phyloP scores from a whole-genome alignment of 2,888 invertebrate species.

The Drosophila pegasa region DNA sequence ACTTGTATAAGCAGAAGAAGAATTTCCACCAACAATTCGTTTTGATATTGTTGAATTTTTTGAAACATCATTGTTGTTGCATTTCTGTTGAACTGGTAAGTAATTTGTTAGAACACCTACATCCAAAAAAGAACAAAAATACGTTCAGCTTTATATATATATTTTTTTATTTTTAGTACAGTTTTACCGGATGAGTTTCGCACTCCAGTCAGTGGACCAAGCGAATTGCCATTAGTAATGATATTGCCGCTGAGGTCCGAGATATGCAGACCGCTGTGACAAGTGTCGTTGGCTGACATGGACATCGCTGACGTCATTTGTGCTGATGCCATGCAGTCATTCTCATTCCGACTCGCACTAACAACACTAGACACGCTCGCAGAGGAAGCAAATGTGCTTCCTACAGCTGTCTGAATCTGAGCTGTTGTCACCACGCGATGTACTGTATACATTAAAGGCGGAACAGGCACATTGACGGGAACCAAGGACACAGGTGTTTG shows the following conservation, averaged over 20 bases:
- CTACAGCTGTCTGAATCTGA: constrained; percentile 84
- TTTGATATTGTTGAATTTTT: constrained; percentile 80
- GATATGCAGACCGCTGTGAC: constrained; percentile 51
- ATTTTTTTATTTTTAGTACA: background rate
- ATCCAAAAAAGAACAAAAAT: constrained; percentile 2
- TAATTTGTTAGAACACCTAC: constrained; percentile 77
- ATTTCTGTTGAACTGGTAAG: constrained; percentile 78
- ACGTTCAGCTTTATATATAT: background rate
- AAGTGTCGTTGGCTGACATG: constrained; percentile 62
- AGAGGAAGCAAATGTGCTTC: constrained; percentile 83
- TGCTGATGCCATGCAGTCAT: constrained; percentile 68
- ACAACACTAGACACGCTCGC: constrained; percentile 85
- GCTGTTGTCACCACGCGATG: constrained; percentile 85
- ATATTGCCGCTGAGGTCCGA: constrained; percentile 56
- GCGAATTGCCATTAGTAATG: constrained; percentile 47
- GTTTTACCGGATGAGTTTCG: constrained; percentile 81
- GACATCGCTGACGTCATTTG: constrained; percentile 68
- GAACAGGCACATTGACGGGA: constrained; percentile 72
- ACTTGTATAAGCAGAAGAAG: constrained; percentile 75
- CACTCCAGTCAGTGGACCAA: constrained; percentile 65
- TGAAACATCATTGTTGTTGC: constrained; percentile 66
- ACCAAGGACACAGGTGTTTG: constrained; percentile 62
- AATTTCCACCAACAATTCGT: constrained; percentile 60
- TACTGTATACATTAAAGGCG: constrained; percentile 84
- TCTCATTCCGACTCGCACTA: constrained; percentile 81